Percentiles rank a stretch among this genome's conserved stretches.
These are phyloP conservation scores for Tyrannus savana DNA, from an alignment of 2,113 vertebrate genomes.

Conservation along the genomic window DNA sequence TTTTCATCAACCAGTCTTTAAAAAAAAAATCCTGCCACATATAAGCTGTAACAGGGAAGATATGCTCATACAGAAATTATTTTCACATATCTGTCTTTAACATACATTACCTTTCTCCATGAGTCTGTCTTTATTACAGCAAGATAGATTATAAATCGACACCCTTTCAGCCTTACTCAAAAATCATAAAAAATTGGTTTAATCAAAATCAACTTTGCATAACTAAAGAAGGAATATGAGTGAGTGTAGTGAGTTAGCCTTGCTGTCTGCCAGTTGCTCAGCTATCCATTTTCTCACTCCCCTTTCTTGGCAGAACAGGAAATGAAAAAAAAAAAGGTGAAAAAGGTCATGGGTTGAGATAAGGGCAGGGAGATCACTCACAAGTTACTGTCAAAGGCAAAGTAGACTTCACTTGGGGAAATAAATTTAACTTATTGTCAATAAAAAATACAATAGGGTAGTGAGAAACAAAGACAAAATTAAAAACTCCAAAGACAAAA, in stretches of 20 bases:
- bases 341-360: neutral
- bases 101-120: neutral
- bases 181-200: slow-evolving; percentile 19
- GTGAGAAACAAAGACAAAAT: neutral
- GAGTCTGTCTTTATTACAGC: neutral
- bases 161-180: neutral
- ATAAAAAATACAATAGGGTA: neutral
- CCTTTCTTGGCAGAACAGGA: neutral
- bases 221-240: neutral
- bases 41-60: neutral
- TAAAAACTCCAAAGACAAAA: no score
- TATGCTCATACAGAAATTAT: neutral
- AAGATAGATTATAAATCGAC: neutral
- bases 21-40: neutral
- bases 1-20: neutral
- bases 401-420: neutral
- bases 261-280: neutral
- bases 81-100: neutral
- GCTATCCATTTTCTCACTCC: neutral
- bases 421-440: neutral
- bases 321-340: neutral
- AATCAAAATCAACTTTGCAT: slow-evolving; percentile 26
- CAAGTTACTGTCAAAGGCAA: neutral
- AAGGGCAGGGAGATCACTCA: neutral
- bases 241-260: neutral